A percentile compares a stretch with the other conserved stretches of the same genome.
Conservation (phyloP, 1,140 invertebrate genomes). For the Panagrolaimus sp. region DNA sequence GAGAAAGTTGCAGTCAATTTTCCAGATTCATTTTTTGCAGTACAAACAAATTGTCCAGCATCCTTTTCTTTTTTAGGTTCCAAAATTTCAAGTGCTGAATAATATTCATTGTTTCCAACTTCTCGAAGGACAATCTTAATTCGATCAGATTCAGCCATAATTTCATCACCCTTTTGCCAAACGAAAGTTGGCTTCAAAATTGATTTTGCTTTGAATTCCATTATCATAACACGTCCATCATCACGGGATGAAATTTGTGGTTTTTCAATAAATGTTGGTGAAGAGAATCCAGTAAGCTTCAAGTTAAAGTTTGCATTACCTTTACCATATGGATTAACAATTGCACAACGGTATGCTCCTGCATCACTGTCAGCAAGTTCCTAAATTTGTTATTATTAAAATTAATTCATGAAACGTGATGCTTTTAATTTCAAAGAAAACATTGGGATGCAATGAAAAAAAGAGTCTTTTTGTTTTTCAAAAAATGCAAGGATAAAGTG, state of each 20-base stretch:
- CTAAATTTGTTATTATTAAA: too few relatives aligned
- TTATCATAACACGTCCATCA: conserved; percentile 88
- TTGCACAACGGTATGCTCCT: conserved; percentile 61
- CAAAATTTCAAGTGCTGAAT: conserved; percentile 55
- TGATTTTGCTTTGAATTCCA: conserved; percentile 90
- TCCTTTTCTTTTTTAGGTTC: conserved; percentile 58
- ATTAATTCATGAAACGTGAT: too few relatives aligned
- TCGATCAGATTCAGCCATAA: conserved; percentile 77
- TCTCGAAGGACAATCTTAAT: conserved; percentile 60
- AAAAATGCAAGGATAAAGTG: too few relatives aligned
- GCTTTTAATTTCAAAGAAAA: too few relatives aligned
- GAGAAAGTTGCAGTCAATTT: conserved; percentile 58
- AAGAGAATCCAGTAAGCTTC: conserved; percentile 64
- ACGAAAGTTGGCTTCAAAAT: conserved; percentile 84
- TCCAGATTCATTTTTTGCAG: conserved; percentile 58
- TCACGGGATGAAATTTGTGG: conserved; percentile 87
- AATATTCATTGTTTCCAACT: conserved; percentile 53
- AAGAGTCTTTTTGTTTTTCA: too few relatives aligned
- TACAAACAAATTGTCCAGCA: conserved; percentile 57
- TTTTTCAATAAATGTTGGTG: conserved; percentile 95
- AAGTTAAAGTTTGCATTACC: conserved; percentile 60
- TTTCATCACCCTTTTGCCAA: conserved; percentile 78
- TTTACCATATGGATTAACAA: conserved; percentile 60
- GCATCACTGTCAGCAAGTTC: conserved; percentile 59
- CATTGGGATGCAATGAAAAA: too few relatives aligned